These are phyloP conservation scores for Dilophus febrilis DNA, from an alignment of 2,888 invertebrate genomes.

Conservation along the genomic window DNA sequence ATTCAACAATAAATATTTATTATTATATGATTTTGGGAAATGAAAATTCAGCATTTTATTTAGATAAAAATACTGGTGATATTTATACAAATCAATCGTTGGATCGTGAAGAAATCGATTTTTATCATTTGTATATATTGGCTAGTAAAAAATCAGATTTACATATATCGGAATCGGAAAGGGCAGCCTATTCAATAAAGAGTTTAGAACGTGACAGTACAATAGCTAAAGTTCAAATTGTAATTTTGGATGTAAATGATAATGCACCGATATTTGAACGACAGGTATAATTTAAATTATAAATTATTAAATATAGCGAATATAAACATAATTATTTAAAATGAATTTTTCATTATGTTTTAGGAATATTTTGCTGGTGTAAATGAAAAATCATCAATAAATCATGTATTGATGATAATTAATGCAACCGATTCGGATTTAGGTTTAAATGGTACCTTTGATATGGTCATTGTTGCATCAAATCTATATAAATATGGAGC, in stretches of 20 bases:
- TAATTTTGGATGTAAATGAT: constrained; percentile 68
- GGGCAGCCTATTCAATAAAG: constrained; percentile 30
- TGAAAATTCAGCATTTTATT: constrained; percentile 54
- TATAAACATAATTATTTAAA: not conserved
- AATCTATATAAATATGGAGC: constrained; percentile 67
- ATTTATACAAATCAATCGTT: constrained; percentile 63
- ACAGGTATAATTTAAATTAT: constrained; percentile 17
- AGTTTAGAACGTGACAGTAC: constrained; percentile 42
- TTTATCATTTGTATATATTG: constrained; percentile 58
- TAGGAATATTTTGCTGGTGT: constrained; percentile 38
- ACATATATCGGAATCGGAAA: constrained; percentile 36
- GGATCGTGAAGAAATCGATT: constrained; percentile 61
- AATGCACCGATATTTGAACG: constrained; percentile 60
- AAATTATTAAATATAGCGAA: not conserved
- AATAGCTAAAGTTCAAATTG: constrained; percentile 52
- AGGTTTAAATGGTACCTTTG: constrained; percentile 65
- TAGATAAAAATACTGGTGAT: constrained; percentile 65
- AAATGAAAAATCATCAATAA: constrained; percentile 58
- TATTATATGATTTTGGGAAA: constrained; percentile 70
- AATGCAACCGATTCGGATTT: constrained; percentile 69
- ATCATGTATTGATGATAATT: constrained; percentile 56
- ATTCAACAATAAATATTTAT: constrained; percentile 64
- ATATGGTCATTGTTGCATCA: constrained; percentile 66
- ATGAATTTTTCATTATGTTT: not conserved
- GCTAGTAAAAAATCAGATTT: constrained; percentile 72